phyloP scores from a whole-genome alignment of 2,797 vertebrate species.

The Chelmon rostratus region DNA sequence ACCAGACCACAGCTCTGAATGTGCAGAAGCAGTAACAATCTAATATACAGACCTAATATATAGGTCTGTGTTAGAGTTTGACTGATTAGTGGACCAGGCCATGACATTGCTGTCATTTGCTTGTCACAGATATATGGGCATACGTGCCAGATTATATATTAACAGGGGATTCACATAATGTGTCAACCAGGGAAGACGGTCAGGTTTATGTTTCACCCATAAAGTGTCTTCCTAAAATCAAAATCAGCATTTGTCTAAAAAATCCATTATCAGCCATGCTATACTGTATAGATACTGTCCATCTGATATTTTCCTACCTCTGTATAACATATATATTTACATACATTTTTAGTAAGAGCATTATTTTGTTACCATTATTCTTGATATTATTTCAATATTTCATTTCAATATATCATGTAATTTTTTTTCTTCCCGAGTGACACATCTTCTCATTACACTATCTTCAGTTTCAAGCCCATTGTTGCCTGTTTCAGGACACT shows the following conservation, averaged over 20 bases:
- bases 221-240: not conserved
- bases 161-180: not conserved
- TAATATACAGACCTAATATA: too few relatives aligned
- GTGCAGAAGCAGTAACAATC: not conserved
- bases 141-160: not conserved
- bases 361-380: not conserved
- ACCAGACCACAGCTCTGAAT: too few relatives aligned
- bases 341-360: too few relatives aligned
- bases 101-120: not conserved
- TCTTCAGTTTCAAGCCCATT: slow-evolving; percentile 22
- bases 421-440: slow-evolving; percentile 19
- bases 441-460: slow-evolving; percentile 12
- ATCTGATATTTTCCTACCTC: too few relatives aligned
- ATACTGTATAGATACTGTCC: not conserved
- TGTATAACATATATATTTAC: too few relatives aligned
- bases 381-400: too few relatives aligned
- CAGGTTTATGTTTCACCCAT: not conserved
- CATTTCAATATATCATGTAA: not conserved
- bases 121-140: not conserved
- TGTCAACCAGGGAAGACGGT: not conserved
- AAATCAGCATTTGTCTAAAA: not conserved
- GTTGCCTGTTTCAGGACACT: not conserved
- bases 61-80: not conserved
- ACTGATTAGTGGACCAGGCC: not conserved
- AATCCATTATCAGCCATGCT: not conserved